Evolutionary conservation across 2,113 vertebrate genomes (phyloP), one percentile per base, ranked within the genome.

Genomic region (Pedetes capensis): DNA sequence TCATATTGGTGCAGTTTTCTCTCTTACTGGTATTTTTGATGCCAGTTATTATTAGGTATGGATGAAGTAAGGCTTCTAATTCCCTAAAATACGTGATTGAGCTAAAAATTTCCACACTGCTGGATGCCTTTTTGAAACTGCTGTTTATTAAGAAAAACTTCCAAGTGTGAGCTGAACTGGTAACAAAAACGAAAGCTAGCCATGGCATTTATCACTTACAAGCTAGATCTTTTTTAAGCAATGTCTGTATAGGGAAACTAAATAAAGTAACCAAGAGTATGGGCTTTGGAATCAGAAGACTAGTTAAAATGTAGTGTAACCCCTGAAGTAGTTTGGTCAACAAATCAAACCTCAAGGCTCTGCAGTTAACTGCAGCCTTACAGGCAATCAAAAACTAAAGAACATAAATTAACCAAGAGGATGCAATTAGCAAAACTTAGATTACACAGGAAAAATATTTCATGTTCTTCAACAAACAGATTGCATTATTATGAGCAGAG

Each of bases 391-490:
- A 27, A 59, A 78, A 74, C 29, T 78, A 59, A 87, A 42, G n/a
- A 85, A 53, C 17, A 5, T 53, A 85, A 76, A 76, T 80, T 89
- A 89, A 55, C n/a, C 23, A 14, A 13, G 14, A 89, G 25, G 27
- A 55, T 89, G 5, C 32, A 71, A 10, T 55, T 59, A 47, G 34
- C 44, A 69, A 84, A 74, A 84, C 78, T 16, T 20, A 61, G 16
- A 39, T 34, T 82, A 3, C 55, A n/a, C 8, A 89, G 27, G 81
- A 85, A 76, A 51, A 82, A 32, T 17, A 81, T 42, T 71, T 87
- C 39, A 87, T 83, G 79, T 85, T 89, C 66, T 91, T 93, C 64
- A 74, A 34, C 27, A 87, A 76, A 92, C 39, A 89, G 27, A 69
- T 34, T 75, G 5, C 13, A 59, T 87, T 81, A 34, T 57, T 51